A percentile compares a stretch with the other conserved stretches of the same genome.
Evolutionary conservation across 2,888 invertebrate genomes (phyloP).

Genomic region (Yponomeuta sedellus): DNA sequence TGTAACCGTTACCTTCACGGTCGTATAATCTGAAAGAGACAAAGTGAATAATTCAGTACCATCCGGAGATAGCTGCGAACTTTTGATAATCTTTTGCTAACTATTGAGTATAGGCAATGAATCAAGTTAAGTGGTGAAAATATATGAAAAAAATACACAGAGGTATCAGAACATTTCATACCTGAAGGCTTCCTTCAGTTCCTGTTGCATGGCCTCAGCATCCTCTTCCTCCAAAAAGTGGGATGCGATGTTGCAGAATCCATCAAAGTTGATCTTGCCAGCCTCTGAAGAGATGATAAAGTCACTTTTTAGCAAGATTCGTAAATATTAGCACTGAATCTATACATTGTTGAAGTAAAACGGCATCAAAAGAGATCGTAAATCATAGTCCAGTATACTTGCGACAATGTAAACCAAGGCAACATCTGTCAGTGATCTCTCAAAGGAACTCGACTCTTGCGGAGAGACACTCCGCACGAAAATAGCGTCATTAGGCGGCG

Average conservation of each 20-base stretch:
- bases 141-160: too few species aligned
- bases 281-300: slow-evolving; percentile 67
- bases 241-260: slow-evolving; percentile 93
- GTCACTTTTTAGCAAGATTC: too few species aligned
- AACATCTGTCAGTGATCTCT: slow-evolving; percentile 31
- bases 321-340: slow-evolving; percentile 16
- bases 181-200: slow-evolving; percentile 98
- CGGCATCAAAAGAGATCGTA: slow-evolving; percentile 5
- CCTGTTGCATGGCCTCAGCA: slow-evolving; percentile 96
- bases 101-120: too few species aligned
- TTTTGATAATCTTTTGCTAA: background rate
- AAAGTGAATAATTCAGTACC: background rate
- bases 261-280: slow-evolving; percentile 96
- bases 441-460: slow-evolving; percentile 32
- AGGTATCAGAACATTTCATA: too few species aligned
- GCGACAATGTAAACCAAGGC: slow-evolving; percentile 33
- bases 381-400: slow-evolving; percentile 12
- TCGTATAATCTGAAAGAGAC: slow-evolving; percentile 86
- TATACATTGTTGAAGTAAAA: background rate
- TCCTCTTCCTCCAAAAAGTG: slow-evolving; percentile 98
- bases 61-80: background rate
- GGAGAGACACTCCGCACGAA: slow-evolving; percentile 33
- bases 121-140: too few species aligned
- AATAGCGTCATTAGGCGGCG: slow-evolving; percentile 57
- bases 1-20: slow-evolving; percentile 96